Evolutionary conservation across 2,888 invertebrate species (phyloP).

Genomic region (Ellobium chinense): DNA sequence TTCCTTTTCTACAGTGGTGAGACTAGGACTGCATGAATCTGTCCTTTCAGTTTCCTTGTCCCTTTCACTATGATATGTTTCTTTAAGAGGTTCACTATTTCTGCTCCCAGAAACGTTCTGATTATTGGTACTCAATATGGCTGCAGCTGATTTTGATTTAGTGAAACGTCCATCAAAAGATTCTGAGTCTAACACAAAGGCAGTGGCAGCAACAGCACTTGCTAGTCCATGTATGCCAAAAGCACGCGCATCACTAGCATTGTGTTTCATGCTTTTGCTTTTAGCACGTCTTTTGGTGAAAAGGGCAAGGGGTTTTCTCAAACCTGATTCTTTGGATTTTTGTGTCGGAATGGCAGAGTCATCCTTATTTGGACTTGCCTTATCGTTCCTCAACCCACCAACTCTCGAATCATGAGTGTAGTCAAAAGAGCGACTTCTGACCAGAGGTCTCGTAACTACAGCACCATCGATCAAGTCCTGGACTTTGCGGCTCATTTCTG

Average conservation of each 20-base stretch:
- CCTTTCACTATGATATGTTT: no score
- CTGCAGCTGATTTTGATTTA: neutral
- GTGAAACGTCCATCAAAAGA: no score
- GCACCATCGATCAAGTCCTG: neutral
- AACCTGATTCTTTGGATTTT: neutral
- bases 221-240: neutral
- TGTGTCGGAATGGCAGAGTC: neutral
- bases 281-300: constrained; percentile 14
- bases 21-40: no score
- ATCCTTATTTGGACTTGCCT: neutral
- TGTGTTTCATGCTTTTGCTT: neutral
- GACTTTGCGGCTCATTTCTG: neutral
- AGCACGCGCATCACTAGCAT: neutral
- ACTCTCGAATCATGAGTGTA: neutral
- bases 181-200: no score
- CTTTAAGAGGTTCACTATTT: no score
- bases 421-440: constrained; percentile 34
- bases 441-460: neutral
- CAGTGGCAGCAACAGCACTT: neutral
- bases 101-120: neutral
- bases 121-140: neutral
- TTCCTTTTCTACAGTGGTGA: no score
- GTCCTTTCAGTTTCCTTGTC: no score
- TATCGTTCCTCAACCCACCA: neutral
- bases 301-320: constrained; percentile 11